Percentiles rank a stretch among this genome's conserved stretches.
These are phyloP conservation scores for Miniopterus natalensis DNA, from an alignment of 2,113 vertebrate species.

Conservation along the genomic window DNA sequence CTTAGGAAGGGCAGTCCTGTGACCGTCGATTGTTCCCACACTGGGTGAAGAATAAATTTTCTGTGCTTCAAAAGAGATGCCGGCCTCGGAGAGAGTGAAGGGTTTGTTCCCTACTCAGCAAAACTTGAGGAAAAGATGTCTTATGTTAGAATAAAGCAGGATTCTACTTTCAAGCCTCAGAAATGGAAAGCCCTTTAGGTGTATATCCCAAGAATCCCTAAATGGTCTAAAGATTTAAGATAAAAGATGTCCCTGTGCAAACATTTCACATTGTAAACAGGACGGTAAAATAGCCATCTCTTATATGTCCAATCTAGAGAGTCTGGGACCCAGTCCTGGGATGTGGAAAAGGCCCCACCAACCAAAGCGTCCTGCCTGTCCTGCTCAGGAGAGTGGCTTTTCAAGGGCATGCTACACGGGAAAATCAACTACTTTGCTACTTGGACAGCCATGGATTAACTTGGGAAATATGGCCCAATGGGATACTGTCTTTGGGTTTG, in stretches of 20 bases:
- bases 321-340: background rate
- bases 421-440: background rate
- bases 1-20: slow-evolving; percentile 74
- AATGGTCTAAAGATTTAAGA: slow-evolving; percentile 44
- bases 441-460: background rate
- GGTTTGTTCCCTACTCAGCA: slow-evolving; percentile 64
- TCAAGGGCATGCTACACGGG: background rate
- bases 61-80: slow-evolving; percentile 47
- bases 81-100: background rate
- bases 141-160: slow-evolving; percentile 39
- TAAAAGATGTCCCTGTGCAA: slow-evolving; percentile 3
- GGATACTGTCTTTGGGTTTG: slow-evolving; percentile 16
- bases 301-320: background rate
- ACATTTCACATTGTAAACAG: slow-evolving; percentile 27
- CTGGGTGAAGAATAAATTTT: slow-evolving; percentile 64
- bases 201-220: slow-evolving; percentile 17
- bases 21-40: slow-evolving; percentile 72
- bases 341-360: background rate
- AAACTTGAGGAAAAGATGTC: slow-evolving; percentile 43
- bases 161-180: slow-evolving; percentile 48
- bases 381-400: background rate
- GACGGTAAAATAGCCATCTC: background rate
- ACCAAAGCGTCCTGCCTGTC: background rate
- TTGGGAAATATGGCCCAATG: background rate
- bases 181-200: slow-evolving; percentile 58